Conservation (phyloP, 2,113 vertebrate species). For the Herpetotheres cachinnans region DNA sequence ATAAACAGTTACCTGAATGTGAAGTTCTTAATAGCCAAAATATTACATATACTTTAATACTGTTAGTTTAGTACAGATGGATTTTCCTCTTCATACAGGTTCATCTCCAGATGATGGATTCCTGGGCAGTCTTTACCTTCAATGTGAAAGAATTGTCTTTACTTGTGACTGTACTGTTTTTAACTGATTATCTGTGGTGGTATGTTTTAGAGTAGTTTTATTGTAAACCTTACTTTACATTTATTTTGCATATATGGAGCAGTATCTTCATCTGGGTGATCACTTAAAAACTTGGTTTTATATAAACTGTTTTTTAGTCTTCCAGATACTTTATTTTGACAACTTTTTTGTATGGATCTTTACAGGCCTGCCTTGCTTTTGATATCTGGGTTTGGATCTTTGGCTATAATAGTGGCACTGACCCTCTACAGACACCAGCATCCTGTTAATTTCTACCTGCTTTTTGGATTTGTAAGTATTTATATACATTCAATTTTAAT, state of each 20-base stretch:
- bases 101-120: not conserved
- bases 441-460: slow-evolving; percentile 92
- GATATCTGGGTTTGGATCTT: slow-evolving; percentile 80
- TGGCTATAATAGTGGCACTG: slow-evolving; percentile 84
- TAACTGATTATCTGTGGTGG: not conserved
- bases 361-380: slow-evolving; percentile 87
- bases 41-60: not conserved
- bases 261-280: not conserved
- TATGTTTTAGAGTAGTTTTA: not conserved
- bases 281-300: not conserved
- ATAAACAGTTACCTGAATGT: not conserved
- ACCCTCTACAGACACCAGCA: slow-evolving; percentile 87
- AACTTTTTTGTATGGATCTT: slow-evolving; percentile 8
- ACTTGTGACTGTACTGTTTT: not conserved
- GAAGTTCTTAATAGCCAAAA: not conserved
- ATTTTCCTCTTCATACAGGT: not conserved
- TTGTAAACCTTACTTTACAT: not conserved
- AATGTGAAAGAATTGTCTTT: not conserved
- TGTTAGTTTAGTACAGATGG: not conserved
- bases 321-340: not conserved
- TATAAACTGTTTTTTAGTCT: not conserved
- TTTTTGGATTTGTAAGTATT: slow-evolving; percentile 90
- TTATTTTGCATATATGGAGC: not conserved
- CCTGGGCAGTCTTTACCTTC: not conserved
- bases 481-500: not conserved